These are phyloP conservation scores for Drosophila merina DNA, from an alignment of 2,888 invertebrate species.

Conservation along the genomic window DNA sequence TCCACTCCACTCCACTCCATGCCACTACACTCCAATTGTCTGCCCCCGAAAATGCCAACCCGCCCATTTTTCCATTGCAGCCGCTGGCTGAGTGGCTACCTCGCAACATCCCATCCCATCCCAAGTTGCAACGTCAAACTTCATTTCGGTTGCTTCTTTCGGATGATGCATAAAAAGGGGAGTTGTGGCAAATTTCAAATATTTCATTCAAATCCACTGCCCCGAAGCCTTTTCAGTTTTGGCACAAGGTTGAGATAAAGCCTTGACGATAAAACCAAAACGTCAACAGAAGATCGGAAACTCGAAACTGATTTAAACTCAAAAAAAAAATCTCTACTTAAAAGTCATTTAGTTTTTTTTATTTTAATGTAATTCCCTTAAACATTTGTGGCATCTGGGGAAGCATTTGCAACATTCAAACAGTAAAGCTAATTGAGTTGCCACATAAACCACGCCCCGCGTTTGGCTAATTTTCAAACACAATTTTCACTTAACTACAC, in stretches of 20 bases:
- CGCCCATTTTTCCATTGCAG: constrained; percentile 55
- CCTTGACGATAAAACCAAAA: constrained; percentile 11
- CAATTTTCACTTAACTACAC: constrained; percentile 76
- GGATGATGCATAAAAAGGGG: background rate
- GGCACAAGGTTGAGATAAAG: constrained; percentile 15
- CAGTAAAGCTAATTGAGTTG: constrained; percentile 34
- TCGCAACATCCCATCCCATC: constrained; percentile 35
- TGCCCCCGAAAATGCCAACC: constrained; percentile 61
- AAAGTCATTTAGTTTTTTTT: too few species aligned
- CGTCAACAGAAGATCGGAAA: constrained; percentile 7
- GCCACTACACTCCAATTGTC: constrained; percentile 45
- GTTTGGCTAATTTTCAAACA: constrained; percentile 63
- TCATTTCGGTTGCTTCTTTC: constrained; percentile 15
- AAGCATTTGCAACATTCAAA: constrained; percentile 17
- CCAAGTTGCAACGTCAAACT: constrained; percentile 49
- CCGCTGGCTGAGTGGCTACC: constrained; percentile 49
- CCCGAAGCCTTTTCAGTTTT: constrained; percentile 12
- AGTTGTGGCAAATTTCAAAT: constrained; percentile 2
- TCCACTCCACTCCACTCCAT: background rate
- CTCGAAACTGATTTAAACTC: too few species aligned
- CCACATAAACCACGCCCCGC: constrained; percentile 38
- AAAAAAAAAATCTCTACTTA: too few species aligned
- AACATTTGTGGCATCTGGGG: constrained; percentile 12
- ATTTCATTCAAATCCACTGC: constrained; percentile 20
- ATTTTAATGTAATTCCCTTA: background rate